Base-by-base conservation (phyloP, 2,797 vertebrate genomes). In the Thripadectes ignobilis region DNA sequence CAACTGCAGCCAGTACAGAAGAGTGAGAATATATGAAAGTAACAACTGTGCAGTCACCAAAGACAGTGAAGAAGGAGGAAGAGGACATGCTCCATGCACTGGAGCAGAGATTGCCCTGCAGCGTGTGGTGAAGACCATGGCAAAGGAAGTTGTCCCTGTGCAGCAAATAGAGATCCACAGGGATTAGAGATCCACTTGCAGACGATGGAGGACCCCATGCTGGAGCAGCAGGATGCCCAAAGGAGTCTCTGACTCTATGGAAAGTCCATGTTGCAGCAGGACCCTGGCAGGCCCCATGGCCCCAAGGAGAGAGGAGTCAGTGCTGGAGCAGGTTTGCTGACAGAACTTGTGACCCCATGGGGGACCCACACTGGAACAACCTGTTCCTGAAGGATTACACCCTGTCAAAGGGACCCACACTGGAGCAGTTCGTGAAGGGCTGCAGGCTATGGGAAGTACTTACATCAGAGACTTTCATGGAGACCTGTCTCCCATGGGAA, bases 31-130 rank as follows among this genome's bases (percentile, higher is more conserved):
- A 32, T 26, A 3, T 22, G 21, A 51, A 8, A 46, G 9, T 4
- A 90, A 48, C 7, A 62, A 8, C 12, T 38, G 15, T 45, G 20
- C 7, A 69, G 41, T 43, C 38, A 16, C 6, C 19, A 18, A 51
- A 19, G 11, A 2, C 36, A 51, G 21, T 20, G 30, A 21, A 66
- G 24, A 46, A 77, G 26, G 24, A 51, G 5, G 1, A 3, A 2
- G 3, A 72, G 13, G 12, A 55, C 9, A 3, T 34, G 22, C 5
- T 30, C 5, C 29, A 69, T 30, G 7, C 3, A 1, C 11, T 0
- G 0, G 27, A 63, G 21, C 9, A 41, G 32, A 88, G 16, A 38
- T 67, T 63, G 3, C 20, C 15, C 39, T 58, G 62, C 10, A 67
- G 52, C 7, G 20, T 2, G 0, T 10, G 14, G 5, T 23, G 34